Base-by-base conservation (phyloP, 2,113 vertebrate genomes). In the Nycticryphes semicollaris region DNA sequence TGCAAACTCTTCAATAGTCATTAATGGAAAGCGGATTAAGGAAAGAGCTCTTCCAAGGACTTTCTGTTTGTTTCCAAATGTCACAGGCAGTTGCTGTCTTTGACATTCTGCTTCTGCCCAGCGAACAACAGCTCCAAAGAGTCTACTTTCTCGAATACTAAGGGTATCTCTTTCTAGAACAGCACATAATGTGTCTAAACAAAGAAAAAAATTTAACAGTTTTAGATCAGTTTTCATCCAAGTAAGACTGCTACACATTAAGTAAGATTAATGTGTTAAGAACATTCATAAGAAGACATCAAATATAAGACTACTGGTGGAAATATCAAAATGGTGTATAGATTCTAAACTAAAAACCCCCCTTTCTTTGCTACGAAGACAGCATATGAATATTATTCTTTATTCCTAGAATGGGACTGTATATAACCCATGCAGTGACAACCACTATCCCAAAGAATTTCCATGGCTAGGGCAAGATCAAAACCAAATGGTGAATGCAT, bases 51-150 rank as follows among this genome's bases (percentile, higher is more conserved):
- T 99, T 57, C 99, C 99, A 67, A 99, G 98, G 93, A 99, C 99
- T 93, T 99, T 99, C 56, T 99, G 99, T 92, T 99, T 99, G 97
- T 99, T 99, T 95, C 97, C 98, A 1, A 98, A 98, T 10, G 98
- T 99, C 39, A 96, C 98, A 24, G 99, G 98, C 92, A 99, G 96
- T 94, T 99, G 99, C n/a, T 99, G 99, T 89, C 99, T 98, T 95
- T 99, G 99, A 97, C 99, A 99, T 92, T 99, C 99, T 3, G 99
- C 99, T 93, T 99, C 99, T 14, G 99, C 98, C 99, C 99, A 99
- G 89, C 99, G 99, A 41, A 99, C 99, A 75, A 99, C 98, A 18
- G 99, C 99, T 95, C 98, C 98, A 75, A 99, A 99, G 67, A 99
- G 98, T 48, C 99, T 97, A 70, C 98, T 99, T 96, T 99, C 99